These are phyloP conservation scores for Ifrita kowaldi DNA, from an alignment of 2,113 vertebrate species.

Conservation along the genomic window DNA sequence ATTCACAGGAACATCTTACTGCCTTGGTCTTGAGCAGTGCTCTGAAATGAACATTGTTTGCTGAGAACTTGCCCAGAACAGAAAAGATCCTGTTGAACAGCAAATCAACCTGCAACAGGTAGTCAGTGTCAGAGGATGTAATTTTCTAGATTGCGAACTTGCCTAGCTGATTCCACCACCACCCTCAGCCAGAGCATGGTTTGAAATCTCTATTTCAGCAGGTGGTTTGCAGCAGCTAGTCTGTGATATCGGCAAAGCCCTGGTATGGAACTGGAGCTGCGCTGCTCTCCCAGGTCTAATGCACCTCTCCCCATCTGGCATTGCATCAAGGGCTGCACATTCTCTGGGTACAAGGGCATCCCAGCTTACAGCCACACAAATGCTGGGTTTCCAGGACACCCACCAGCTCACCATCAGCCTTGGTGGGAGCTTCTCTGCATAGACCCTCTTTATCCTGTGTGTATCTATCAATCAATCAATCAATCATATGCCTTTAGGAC, in stretches of 20 bases:
- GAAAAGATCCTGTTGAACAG: neutral
- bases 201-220: neutral
- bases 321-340: neutral
- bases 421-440: neutral
- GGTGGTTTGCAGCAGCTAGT: neutral
- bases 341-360: neutral
- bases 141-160: neutral
- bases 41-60: neutral
- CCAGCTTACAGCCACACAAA: neutral
- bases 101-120: neutral
- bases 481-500: neutral
- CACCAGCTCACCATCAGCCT: neutral
- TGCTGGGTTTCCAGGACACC: neutral
- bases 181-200: neutral
- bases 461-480: neutral
- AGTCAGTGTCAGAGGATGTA: neutral
- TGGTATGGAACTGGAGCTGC: neutral
- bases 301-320: neutral
- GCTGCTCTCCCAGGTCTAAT: neutral
- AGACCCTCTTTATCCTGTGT: neutral
- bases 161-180: neutral
- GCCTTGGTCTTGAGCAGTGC: accelerated
- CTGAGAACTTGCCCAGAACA: neutral
- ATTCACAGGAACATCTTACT: neutral
- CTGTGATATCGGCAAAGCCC: neutral